Base-by-base conservation (phyloP, 2,888 invertebrate genomes). In the Girardia tigrina region DNA sequence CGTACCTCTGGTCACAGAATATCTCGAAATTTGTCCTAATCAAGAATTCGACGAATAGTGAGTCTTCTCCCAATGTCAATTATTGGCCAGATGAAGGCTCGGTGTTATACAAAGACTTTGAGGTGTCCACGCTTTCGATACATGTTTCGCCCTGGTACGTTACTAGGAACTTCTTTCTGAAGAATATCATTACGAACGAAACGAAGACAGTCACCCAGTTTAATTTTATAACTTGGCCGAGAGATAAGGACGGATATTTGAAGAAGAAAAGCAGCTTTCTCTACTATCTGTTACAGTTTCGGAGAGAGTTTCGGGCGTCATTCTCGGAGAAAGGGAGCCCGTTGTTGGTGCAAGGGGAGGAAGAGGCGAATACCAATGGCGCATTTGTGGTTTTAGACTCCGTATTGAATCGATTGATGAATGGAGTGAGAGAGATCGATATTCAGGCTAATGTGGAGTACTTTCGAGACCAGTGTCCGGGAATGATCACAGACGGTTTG, bases 371-470 rank as follows among this genome's bases (percentile, higher is more conserved):
- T 56, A 20, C 56, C 6, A 56, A 56, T 56, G 56, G 56, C 4
- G n/a, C 20, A 20, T 56, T 56, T n/a, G 56, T 56, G 4, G 56
- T 56, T 4, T 16, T 56, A 2, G 56, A 56, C 23, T 56, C 56
- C 2, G 23, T 56, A 6, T 56, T 56, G 56, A 56, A 56, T 56
- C 56, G 56, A 2, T n/a, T 56, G 56, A n/a, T 56, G 8, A 56
- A 56, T 56, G 56, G 56, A 16, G 56, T 56, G 4, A n/a, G 56
- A 8, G 56, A 56, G 23, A 56, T 56, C 23, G 56, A 56, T n/a
- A 56, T 56, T 2, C 56, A 56, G n/a, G 56, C 56, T n/a, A 56
- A 56, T 56, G n/a, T 56, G 56, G 56, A 56, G n/a, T 56, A 56
- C n/a, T 56, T 56, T 16, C 4, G 56, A 2, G 56, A 56, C n/a